phyloP scores from a whole-genome alignment of 1,140 invertebrate genomes.

The Drosophila yakuba region DNA sequence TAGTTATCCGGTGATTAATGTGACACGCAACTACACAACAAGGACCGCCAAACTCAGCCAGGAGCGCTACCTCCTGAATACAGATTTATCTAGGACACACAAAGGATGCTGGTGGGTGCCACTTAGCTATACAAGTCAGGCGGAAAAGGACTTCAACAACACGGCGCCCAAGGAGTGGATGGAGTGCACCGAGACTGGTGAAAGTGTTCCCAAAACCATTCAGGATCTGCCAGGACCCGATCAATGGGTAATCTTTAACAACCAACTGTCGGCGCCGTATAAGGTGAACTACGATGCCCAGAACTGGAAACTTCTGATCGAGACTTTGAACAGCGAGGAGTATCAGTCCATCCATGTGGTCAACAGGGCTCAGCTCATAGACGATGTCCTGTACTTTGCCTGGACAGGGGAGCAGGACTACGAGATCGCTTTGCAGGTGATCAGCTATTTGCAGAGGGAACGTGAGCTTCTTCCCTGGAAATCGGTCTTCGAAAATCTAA shows the following conservation, averaged over 20 bases:
- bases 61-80: slow-evolving; percentile 17
- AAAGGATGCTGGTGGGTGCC: slow-evolving; percentile 86
- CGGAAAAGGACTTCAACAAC: slow-evolving; percentile 86
- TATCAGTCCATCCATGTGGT: slow-evolving; percentile 87
- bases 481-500: slow-evolving; percentile 61
- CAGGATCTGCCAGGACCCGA: slow-evolving; percentile 49
- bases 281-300: slow-evolving; percentile 90
- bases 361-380: slow-evolving; percentile 92
- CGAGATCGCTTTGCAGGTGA: slow-evolving; percentile 81
- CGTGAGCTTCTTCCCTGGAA: slow-evolving; percentile 88
- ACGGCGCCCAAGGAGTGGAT: slow-evolving; percentile 88
- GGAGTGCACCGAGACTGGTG: slow-evolving; percentile 72
- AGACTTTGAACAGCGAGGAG: slow-evolving; percentile 85
- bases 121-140: slow-evolving; percentile 87
- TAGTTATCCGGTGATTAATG: slow-evolving; percentile 90
- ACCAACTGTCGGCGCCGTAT: slow-evolving; percentile 88
- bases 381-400: slow-evolving; percentile 91
- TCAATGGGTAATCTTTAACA: slow-evolving; percentile 88
- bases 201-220: slow-evolving; percentile 57
- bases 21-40: slow-evolving; percentile 86
- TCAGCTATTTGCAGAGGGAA: slow-evolving; percentile 88
- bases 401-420: slow-evolving; percentile 89
- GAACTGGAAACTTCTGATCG: slow-evolving; percentile 88
- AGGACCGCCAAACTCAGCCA: slow-evolving; percentile 12
- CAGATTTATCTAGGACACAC: neutral